Percentiles rank a stretch among this genome's conserved stretches.
Conservation (phyloP, 2,797 vertebrate genomes). For the Morus bassanus region DNA sequence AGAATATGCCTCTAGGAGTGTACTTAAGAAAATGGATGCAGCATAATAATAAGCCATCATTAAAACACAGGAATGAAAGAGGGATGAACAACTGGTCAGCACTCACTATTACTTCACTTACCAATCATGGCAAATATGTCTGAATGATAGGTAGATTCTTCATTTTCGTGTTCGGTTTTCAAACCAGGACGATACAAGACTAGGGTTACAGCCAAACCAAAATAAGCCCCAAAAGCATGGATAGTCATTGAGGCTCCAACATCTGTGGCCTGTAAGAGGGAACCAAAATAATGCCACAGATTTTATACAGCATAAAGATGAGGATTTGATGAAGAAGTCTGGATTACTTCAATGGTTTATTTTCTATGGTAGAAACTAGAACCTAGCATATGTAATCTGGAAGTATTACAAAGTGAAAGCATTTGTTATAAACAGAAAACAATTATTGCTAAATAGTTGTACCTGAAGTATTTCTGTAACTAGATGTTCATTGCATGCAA, state of each 20-base stretch:
- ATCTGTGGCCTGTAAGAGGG: conserved; percentile 83
- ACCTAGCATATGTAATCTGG: neutral
- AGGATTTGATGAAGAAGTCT: neutral
- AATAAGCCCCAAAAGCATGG: conserved; percentile 96
- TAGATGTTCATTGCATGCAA: conserved; percentile 87
- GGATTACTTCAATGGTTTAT: neutral
- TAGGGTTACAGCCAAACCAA: conserved; percentile 86
- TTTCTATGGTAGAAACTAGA: neutral
- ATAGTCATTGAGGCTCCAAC: conserved; percentile 94
- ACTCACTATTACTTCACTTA: conserved; percentile 58
- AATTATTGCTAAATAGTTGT: neutral
- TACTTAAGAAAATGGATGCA: neutral
- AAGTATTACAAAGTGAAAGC: neutral
- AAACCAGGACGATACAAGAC: conserved; percentile 85
- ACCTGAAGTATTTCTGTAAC: conserved; percentile 69
- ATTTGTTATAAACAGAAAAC: neutral
- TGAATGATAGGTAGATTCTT: conserved; percentile 90
- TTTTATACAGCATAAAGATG: neutral
- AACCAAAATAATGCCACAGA: neutral
- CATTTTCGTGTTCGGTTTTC: conserved; percentile 80
- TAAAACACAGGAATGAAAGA: neutral
- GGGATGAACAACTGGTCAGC: neutral
- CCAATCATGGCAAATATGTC: conserved; percentile 97
- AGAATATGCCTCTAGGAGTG: neutral
- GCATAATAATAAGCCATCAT: rapidly evolving